Evolutionary conservation across 1,140 invertebrate species (phyloP).

Genomic region (Drosophila trapezifrons): DNA sequence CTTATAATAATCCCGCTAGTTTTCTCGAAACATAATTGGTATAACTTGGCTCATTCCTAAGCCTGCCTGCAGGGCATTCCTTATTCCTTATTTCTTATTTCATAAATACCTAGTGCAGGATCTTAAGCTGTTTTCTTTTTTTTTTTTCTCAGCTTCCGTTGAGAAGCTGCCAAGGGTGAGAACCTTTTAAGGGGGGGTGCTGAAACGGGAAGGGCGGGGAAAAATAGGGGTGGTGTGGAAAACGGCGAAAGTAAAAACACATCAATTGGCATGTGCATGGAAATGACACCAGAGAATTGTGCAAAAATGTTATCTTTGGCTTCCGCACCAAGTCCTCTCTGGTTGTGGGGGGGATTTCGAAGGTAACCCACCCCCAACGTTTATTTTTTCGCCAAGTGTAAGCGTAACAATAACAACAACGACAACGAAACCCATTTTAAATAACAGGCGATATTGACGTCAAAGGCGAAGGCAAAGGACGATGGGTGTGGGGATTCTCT

Average conservation of each 20-base stretch:
- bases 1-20: neutral
- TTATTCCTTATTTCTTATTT: slow-evolving; percentile 1
- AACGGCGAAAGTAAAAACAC: slow-evolving; percentile 76
- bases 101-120: slow-evolving; percentile 29
- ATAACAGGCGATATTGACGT: slow-evolving; percentile 67
- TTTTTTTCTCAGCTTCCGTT: slow-evolving; percentile 7
- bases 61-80: slow-evolving; percentile 14
- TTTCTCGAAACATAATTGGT: neutral
- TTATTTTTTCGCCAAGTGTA: slow-evolving; percentile 49
- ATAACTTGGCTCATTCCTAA: neutral
- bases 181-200: neutral
- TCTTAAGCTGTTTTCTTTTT: slow-evolving; percentile 29
- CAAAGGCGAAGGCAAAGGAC: slow-evolving; percentile 29
- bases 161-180: slow-evolving; percentile 19
- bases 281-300: slow-evolving; percentile 82
- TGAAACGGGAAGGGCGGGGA: no score
- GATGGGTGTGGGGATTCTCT: no score
- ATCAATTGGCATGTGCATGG: slow-evolving; percentile 82
- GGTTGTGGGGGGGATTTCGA: slow-evolving; percentile 50
- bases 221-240: slow-evolving; percentile 7
- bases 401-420: slow-evolving; percentile 71
- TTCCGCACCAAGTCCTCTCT: slow-evolving; percentile 71
- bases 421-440: slow-evolving; percentile 66
- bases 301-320: slow-evolving; percentile 82
- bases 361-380: slow-evolving; percentile 5